These are phyloP conservation scores for Thecocarcelia acutangulata DNA, from an alignment of 2,888 invertebrate genomes.

Conservation along the genomic window DNA sequence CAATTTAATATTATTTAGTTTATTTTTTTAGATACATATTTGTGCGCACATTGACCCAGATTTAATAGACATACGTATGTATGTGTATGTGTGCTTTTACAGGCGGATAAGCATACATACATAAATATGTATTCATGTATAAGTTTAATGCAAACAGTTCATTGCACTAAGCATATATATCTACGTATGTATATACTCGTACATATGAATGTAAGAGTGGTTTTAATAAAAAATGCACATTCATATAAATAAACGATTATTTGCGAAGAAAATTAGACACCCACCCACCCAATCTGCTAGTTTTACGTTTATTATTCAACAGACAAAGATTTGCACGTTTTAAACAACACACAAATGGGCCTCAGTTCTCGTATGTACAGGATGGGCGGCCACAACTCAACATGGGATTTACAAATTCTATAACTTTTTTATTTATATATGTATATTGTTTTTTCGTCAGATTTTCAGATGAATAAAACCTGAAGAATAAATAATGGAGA, in stretches of 20 bases:
- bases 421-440: constrained; percentile 1
- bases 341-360: background rate
- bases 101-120: constrained; percentile 18
- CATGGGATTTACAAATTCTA: too few species aligned
- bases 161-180: constrained; percentile 34
- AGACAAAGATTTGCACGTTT: background rate
- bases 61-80: constrained; percentile 27
- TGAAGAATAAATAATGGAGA: too few species aligned
- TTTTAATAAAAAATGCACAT: background rate
- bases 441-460: too few species aligned
- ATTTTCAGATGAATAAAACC: too few species aligned
- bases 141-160: constrained; percentile 35
- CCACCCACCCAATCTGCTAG: constrained; percentile 25
- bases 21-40: constrained; percentile 42
- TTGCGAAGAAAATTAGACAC: background rate
- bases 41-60: constrained; percentile 69
- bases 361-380: background rate
- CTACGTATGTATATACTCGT: background rate
- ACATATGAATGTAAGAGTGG: background rate
- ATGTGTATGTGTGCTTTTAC: background rate
- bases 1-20: constrained; percentile 32
- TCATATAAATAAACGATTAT: background rate
- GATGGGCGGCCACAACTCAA: too few species aligned
- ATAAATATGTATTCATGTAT: constrained; percentile 18
- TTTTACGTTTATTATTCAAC: background rate